Evolutionary conservation across 2,888 invertebrate genomes (phyloP).

Genomic region (Ichneumoninae sp.): DNA sequence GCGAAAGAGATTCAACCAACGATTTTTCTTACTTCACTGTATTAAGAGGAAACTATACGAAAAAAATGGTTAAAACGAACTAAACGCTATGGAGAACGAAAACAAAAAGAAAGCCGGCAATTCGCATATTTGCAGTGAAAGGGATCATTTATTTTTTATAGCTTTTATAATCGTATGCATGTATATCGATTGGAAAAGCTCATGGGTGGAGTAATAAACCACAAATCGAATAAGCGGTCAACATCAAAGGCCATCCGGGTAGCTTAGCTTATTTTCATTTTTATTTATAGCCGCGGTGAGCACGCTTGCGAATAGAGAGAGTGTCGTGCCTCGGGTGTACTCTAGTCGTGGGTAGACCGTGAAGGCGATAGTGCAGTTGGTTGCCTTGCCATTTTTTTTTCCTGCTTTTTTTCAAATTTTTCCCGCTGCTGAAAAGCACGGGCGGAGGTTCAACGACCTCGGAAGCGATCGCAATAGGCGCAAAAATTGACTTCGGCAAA

Average conservation of each 20-base stretch:
- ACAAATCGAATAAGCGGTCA: not conserved
- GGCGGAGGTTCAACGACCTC: not conserved
- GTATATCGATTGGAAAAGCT: not conserved
- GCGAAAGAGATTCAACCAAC: not conserved
- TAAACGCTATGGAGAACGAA: not conserved
- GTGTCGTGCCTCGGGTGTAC: constrained; percentile 23
- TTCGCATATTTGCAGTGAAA: no score
- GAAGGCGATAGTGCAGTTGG: constrained; percentile 14
- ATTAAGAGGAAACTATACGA: not conserved
- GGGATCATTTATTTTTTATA: not conserved
- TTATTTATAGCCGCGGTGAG: constrained; percentile 57
- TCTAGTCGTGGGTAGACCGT: constrained; percentile 30
- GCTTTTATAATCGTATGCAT: not conserved
- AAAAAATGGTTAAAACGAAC: not conserved
- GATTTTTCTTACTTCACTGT: not conserved
- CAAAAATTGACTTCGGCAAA: not conserved
- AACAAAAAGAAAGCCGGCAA: not conserved
- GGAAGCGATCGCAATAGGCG: not conserved
- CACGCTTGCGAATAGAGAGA: constrained; percentile 41
- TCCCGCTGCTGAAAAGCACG: constrained; percentile 19
- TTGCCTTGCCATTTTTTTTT: not conserved
- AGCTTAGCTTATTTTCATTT: constrained; percentile 61
- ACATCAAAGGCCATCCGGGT: constrained; percentile 49
- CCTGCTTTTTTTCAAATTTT: constrained; percentile 14
- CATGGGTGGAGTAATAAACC: not conserved